phyloP scores from a whole-genome alignment of 2,888 invertebrate genomes.

The Cephus pygmeus region DNA sequence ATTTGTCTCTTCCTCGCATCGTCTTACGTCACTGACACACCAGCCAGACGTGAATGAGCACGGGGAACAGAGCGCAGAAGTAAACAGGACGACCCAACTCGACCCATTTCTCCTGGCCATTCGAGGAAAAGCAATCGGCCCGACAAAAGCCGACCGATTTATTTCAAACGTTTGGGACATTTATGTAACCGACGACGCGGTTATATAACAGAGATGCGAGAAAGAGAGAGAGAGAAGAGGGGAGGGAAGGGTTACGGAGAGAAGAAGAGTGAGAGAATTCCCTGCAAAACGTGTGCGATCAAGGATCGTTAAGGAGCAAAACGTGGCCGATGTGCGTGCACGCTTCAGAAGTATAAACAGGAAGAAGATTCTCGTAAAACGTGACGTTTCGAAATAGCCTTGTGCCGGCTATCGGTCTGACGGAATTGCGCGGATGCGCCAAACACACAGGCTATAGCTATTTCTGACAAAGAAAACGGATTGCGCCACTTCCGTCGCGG shows the following conservation, averaged over 20 bases:
- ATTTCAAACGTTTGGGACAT: background rate
- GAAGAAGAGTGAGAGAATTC: background rate
- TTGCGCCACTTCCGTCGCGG: background rate
- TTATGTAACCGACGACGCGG: background rate
- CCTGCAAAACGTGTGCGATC: background rate
- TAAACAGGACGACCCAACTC: background rate
- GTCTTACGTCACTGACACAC: background rate
- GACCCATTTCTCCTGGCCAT: slow-evolving; percentile 40
- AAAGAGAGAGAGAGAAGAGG: background rate
- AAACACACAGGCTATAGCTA: background rate
- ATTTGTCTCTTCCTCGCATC: background rate
- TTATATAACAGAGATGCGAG: background rate
- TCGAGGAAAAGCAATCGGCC: slow-evolving; percentile 30
- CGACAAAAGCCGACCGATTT: slow-evolving; percentile 36
- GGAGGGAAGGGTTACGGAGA: background rate
- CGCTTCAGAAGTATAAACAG: slow-evolving; percentile 21
- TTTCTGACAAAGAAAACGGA: background rate
- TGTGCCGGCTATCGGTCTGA: background rate
- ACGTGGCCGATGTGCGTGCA: background rate
- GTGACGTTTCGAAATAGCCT: background rate
- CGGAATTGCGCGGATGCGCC: background rate
- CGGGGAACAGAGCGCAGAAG: background rate
- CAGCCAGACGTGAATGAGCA: background rate
- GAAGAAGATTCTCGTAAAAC: slow-evolving; percentile 31
- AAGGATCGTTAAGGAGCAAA: background rate